Conservation (phyloP, 2,888 invertebrate genomes). For the Rhorus exstirpatorius region DNA sequence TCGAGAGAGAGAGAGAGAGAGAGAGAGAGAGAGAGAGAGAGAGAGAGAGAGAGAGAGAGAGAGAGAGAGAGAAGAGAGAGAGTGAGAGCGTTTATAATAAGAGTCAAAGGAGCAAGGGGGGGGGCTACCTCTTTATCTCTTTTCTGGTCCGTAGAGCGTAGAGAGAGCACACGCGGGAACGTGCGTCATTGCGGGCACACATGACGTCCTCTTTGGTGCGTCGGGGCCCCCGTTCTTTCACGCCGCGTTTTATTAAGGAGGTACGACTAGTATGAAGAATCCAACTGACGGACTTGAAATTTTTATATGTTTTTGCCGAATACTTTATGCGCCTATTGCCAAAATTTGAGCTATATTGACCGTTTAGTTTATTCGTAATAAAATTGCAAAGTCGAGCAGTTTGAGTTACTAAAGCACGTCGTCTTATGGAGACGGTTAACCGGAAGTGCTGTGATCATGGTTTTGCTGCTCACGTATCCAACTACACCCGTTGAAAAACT, state of each 20-base stretch:
- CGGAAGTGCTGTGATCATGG: too few relatives aligned
- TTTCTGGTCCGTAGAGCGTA: constrained; percentile 37
- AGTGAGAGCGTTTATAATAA: constrained; percentile 36
- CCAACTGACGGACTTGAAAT: too few relatives aligned
- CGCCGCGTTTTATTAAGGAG: constrained; percentile 21
- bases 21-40: neutral
- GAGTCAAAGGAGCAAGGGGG: constrained; percentile 13
- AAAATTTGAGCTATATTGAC: too few relatives aligned
- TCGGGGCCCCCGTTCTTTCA: constrained; percentile 47
- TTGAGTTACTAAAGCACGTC: too few relatives aligned
- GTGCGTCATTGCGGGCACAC: constrained; percentile 71
- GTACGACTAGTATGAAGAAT: too few relatives aligned
- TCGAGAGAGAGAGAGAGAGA: constrained; percentile 23
- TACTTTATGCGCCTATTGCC: too few relatives aligned
- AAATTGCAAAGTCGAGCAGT: too few relatives aligned
- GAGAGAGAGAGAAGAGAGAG: neutral
- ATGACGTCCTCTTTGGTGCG: constrained; percentile 67
- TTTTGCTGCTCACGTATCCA: too few relatives aligned
- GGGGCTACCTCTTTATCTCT: constrained; percentile 68
- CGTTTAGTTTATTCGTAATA: too few relatives aligned
- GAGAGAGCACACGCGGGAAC: constrained; percentile 57
- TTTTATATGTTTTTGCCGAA: too few relatives aligned
- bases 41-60: constrained; percentile 16
- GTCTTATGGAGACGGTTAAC: too few relatives aligned
- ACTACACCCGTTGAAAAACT: too few relatives aligned